These are phyloP conservation scores for Tapirus terrestris DNA, from an alignment of 2,113 vertebrate species.

Conservation along the genomic window DNA sequence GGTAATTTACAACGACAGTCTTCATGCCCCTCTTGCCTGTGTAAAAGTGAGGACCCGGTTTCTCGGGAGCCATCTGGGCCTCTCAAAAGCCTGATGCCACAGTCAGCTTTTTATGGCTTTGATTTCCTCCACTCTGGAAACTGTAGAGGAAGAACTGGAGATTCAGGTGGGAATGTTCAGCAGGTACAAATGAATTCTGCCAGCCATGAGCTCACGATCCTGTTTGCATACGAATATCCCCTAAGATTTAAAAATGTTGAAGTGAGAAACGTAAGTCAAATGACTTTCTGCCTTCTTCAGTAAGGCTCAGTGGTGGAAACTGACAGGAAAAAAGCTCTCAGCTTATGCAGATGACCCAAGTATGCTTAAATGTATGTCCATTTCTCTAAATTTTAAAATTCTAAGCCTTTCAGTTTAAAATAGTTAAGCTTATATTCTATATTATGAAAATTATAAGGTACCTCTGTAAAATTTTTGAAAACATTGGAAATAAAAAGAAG, in stretches of 20 bases:
- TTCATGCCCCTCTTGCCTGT: background rate
- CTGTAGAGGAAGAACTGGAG: background rate
- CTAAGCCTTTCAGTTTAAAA: conserved; percentile 15
- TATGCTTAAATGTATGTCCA: background rate
- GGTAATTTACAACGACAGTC: conserved; percentile 54
- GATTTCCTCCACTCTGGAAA: background rate
- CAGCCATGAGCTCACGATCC: background rate
- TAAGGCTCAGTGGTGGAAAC: background rate
- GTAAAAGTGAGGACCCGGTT: conserved; percentile 24
- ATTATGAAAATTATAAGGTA: background rate
- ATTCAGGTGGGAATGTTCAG: conserved; percentile 69
- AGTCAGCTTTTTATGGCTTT: background rate
- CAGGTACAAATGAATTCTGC: conserved; percentile 61
- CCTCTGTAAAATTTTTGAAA: background rate
- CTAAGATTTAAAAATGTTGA: conserved; percentile 51
- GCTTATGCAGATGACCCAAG: background rate
- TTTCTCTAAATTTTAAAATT: conserved; percentile 14
- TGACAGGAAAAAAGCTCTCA: background rate
- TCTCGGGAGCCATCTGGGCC: conserved; percentile 72
- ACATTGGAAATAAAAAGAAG: background rate
- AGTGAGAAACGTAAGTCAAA: background rate
- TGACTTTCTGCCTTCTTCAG: background rate
- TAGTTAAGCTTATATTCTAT: background rate
- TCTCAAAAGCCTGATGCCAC: conserved; percentile 57
- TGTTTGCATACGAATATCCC: conserved; percentile 62